Percentiles rank a stretch among this genome's conserved stretches.
Evolutionary conservation across 2,888 invertebrate species (phyloP).

Genomic region (Pogonocherus hispidulus): DNA sequence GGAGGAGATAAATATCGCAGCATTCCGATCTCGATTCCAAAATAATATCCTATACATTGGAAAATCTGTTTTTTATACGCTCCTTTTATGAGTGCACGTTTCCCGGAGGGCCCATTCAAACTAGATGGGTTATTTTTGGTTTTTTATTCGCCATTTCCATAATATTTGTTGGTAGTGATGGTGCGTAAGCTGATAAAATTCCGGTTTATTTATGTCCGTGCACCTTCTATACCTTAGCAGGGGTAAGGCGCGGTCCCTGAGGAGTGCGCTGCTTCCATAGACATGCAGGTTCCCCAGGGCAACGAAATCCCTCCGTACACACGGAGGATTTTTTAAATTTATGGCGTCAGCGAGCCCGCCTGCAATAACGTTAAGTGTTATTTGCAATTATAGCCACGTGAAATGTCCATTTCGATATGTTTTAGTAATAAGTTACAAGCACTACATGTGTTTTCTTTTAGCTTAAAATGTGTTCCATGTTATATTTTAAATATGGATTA

Average conservation of each 20-base stretch:
- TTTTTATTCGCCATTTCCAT: constrained; percentile 42
- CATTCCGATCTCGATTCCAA: constrained; percentile 27
- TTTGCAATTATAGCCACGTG: constrained; percentile 53
- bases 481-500: background rate
- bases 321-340: constrained; percentile 56
- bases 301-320: constrained; percentile 45
- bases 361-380: constrained; percentile 56
- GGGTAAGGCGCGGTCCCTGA: constrained; percentile 50
- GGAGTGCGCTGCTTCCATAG: constrained; percentile 44
- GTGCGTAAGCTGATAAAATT: constrained; percentile 51
- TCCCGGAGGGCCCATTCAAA: constrained; percentile 36
- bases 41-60: constrained; percentile 31
- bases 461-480: constrained; percentile 28
- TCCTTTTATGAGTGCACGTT: constrained; percentile 30
- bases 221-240: constrained; percentile 49
- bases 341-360: constrained; percentile 49
- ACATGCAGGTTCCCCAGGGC: constrained; percentile 46
- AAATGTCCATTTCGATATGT: constrained; percentile 49
- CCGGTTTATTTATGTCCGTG: constrained; percentile 51
- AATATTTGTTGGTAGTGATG: constrained; percentile 41
- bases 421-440: constrained; percentile 42
- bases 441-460: constrained; percentile 30
- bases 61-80: constrained; percentile 29
- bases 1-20: constrained; percentile 24
- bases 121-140: constrained; percentile 39